phyloP scores from a whole-genome alignment of 2,797 vertebrate species.

The Gorsachius magnificus region DNA sequence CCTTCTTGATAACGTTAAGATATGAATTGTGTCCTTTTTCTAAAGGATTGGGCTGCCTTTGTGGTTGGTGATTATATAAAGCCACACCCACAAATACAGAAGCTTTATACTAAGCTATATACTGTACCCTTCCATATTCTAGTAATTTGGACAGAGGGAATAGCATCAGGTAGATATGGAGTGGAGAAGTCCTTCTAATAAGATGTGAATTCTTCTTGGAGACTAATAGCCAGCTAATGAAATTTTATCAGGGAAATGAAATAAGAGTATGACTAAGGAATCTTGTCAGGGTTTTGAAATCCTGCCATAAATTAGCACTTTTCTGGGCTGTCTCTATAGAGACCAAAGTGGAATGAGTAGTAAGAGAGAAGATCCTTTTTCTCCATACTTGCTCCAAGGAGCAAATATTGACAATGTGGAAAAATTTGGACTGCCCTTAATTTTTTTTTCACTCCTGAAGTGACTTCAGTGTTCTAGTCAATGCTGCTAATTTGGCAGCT shows the following conservation, averaged over 20 bases:
- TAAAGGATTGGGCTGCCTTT: background rate
- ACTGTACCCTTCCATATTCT: background rate
- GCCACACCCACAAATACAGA: background rate
- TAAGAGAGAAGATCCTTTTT: background rate
- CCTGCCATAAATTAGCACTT: background rate
- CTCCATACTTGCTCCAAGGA: background rate
- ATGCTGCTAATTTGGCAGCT: background rate
- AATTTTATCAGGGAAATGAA: background rate
- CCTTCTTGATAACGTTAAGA: background rate
- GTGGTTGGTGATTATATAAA: background rate
- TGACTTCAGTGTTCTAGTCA: background rate
- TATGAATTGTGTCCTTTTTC: background rate
- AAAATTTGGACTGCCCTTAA: background rate
- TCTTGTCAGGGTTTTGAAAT: conserved; percentile 10
- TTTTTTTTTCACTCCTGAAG: background rate
- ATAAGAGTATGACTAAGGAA: conserved; percentile 1
- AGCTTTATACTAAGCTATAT: background rate
- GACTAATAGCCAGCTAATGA: background rate
- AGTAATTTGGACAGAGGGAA: background rate
- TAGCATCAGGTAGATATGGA: background rate
- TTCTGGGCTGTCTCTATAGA: background rate
- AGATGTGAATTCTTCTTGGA: background rate
- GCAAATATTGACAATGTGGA: background rate
- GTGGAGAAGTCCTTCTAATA: background rate
- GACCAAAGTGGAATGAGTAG: background rate